Evolutionary conservation across 53 echinoderm and acorn worm genomes (phyloP), one percentile per base, ranked within the genome.

Genomic region (Luidia sarsii): DNA sequence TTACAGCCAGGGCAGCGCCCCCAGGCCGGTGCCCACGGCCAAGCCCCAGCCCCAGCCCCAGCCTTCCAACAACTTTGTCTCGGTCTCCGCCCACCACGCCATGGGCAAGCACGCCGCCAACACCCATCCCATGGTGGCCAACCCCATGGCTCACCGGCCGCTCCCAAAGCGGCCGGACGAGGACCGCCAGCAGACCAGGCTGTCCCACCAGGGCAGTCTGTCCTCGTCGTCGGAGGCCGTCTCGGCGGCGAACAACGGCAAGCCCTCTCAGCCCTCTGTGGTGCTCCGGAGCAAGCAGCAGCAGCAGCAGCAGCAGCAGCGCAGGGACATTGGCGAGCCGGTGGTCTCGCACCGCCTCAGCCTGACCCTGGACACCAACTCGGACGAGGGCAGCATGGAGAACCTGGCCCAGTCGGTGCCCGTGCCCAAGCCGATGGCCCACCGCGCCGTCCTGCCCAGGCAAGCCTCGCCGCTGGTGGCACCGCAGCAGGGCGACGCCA

Each of bases 61-160:
- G 18, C 59, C 29, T 14, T 1, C 61, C 24, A 38, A 41, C 39
- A 77, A 77, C 77, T 77, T 77, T 45, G 16, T 61, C 31, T 61
- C 77, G 7, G 61, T 77, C 28, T 7, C 41, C 11, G 29, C 49
- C 46, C 38, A 55, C 3, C 77, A 74, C 2, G 14, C 77, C 3
- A 48, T 43, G 14, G 61, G 22, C 31, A 77, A 77, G 14, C 77
- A 77, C 21, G n/a, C 39, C 3, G 32, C 61, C 43, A 77, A 77
- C 77, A 77, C 77, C 62, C 77, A 60, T 60, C 77, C 77, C 1
- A 77, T 77, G 77, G 77, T 77, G 15, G 30, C 77, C 9, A 77
- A 77, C 60, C 77, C 77, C 18, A 77, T 77, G 77, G 77, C 77
- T 7, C 20, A 77, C 21, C 77, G 77, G 8, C 77, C 77, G 9